A percentile compares a stretch with the other conserved stretches of the same genome.
phyloP scores from a whole-genome alignment of 2,888 invertebrate genomes.

The Yponomeuta sedellus region DNA sequence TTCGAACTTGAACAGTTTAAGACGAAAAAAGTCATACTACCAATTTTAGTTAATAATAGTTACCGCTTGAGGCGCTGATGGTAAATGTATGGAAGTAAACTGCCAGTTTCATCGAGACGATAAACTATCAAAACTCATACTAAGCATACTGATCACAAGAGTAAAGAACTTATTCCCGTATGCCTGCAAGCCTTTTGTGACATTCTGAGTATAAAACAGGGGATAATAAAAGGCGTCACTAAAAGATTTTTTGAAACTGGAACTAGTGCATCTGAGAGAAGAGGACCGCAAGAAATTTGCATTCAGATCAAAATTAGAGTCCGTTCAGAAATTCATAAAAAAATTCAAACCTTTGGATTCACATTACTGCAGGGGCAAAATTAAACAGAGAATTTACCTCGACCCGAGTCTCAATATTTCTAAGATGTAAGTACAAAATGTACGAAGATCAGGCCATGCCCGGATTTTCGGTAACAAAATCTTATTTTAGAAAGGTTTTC shows the following conservation, averaged over 20 bases:
- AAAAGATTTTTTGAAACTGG: slow-evolving; percentile 20
- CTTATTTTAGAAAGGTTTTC: slow-evolving; percentile 22
- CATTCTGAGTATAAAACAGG: slow-evolving; percentile 17
- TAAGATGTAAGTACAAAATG: slow-evolving; percentile 18
- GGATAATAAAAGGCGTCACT: slow-evolving; percentile 19
- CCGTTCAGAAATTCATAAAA: slow-evolving; percentile 19
- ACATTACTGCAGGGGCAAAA: slow-evolving; percentile 19
- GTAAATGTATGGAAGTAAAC: too few species aligned
- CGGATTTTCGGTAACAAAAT: slow-evolving; percentile 16
- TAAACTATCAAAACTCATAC: too few species aligned
- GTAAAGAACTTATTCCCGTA: slow-evolving; percentile 11
- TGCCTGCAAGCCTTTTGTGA: slow-evolving; percentile 17
- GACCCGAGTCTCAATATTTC: slow-evolving; percentile 16
- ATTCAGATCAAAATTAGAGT: slow-evolving; percentile 15
- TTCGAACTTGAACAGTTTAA: too few species aligned
- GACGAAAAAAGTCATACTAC: too few species aligned
- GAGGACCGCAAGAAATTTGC: slow-evolving; percentile 20
- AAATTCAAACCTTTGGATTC: slow-evolving; percentile 19
- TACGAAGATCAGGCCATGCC: slow-evolving; percentile 19
- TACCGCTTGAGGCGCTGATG: too few species aligned
- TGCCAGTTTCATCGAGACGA: too few species aligned
- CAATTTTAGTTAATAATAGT: too few species aligned
- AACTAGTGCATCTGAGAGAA: slow-evolving; percentile 18
- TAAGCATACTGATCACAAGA: slow-evolving; percentile 5
- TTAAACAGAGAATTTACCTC: slow-evolving; percentile 16